Percentiles rank a stretch among this genome's conserved stretches.
phyloP scores from a whole-genome alignment of 2,113 vertebrate genomes.

The Lontra canadensis region DNA sequence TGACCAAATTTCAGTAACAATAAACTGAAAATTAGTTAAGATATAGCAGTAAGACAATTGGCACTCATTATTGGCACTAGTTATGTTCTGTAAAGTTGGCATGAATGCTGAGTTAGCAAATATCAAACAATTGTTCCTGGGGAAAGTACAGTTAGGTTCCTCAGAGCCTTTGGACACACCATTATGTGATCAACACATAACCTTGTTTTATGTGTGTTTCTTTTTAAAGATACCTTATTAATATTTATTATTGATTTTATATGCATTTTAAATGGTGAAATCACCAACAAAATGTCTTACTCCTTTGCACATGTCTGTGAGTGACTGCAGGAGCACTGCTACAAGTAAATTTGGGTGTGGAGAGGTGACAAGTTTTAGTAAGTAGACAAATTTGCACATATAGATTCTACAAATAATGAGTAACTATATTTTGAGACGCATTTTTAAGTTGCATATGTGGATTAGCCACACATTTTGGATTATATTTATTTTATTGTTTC shows the following conservation, averaged over 20 bases:
- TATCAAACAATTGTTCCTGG: not conserved
- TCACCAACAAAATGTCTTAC: not conserved
- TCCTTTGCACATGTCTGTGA: accelerated
- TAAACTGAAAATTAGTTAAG: not conserved
- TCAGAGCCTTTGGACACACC: not conserved
- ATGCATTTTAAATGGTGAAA: not conserved
- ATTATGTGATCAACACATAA: not conserved
- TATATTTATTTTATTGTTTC: not conserved
- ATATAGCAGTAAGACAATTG: not conserved
- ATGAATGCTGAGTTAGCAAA: not conserved
- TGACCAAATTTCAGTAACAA: not conserved
- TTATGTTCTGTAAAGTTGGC: not conserved
- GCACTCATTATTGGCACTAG: not conserved
- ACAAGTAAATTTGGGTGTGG: not conserved
- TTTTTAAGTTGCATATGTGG: not conserved
- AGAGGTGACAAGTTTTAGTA: not conserved
- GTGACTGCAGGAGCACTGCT: not conserved
- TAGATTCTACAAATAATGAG: not conserved
- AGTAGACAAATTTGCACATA: not conserved
- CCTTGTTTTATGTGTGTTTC: not conserved
- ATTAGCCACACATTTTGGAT: not conserved
- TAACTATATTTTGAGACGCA: not conserved
- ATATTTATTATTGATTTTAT: not conserved
- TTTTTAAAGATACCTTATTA: not conserved
- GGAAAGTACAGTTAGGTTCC: not conserved